Percentiles rank a stretch among this genome's conserved stretches.
Conservation (phyloP, 2,113 vertebrate genomes). For the Sterna hirundo region DNA sequence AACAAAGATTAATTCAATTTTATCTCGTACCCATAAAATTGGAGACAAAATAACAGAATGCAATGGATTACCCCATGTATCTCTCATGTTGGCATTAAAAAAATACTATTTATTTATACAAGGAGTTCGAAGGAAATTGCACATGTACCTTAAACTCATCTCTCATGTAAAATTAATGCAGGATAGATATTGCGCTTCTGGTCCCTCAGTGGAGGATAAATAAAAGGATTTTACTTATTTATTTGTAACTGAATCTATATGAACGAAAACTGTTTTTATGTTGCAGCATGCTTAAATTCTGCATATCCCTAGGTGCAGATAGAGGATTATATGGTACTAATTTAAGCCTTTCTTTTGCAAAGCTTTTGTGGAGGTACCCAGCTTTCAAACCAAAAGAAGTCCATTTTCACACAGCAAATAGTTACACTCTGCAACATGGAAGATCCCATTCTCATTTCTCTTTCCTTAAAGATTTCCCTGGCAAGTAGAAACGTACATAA, state of each 20-base stretch:
- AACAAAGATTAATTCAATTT: constrained; percentile 13
- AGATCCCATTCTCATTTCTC: background rate
- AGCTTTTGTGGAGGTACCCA: background rate
- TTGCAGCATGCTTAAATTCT: background rate
- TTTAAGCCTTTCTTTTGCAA: background rate
- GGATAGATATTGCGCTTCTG: background rate
- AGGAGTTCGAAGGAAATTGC: background rate
- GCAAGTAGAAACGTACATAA: fast-evolving
- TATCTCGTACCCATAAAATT: background rate
- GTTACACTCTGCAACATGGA: background rate
- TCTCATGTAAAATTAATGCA: background rate
- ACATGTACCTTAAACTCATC: background rate
- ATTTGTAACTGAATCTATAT: background rate
- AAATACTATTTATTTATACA: background rate
- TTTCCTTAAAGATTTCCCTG: background rate
- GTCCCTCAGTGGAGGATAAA: background rate
- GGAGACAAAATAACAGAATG: background rate
- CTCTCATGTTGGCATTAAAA: background rate
- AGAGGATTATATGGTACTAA: background rate
- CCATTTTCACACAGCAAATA: background rate
- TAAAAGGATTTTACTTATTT: background rate
- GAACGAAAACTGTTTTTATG: fast-evolving
- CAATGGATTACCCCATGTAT: background rate
- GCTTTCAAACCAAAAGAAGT: background rate
- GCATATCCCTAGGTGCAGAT: background rate